phyloP scores from a whole-genome alignment of 92 coral and sea anemone genomes.

The Actinernus sp. region DNA sequence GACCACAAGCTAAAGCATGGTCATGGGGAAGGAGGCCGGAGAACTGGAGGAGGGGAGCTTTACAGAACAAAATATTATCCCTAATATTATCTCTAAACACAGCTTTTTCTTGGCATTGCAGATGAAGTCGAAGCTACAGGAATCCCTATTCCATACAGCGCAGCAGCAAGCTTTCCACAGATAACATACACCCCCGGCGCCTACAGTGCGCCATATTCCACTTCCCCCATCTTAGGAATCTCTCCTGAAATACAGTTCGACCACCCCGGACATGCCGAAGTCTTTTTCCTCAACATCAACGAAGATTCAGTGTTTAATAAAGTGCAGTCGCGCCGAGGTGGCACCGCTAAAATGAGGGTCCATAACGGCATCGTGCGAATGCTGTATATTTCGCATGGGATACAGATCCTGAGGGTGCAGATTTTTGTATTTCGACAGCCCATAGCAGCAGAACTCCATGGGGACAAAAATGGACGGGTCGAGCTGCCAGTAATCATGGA shows the following conservation, averaged over 20 bases:
- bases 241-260: conserved; percentile 22
- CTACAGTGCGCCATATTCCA: no score
- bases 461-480: conserved; percentile 82
- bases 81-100: no score
- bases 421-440: conserved; percentile 84
- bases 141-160: no score
- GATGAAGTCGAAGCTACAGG: no score
- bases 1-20: no score
- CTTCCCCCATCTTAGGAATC: conserved; percentile 20
- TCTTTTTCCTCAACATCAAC: conserved; percentile 60
- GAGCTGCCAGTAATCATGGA: conserved; percentile 63
- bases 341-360: conserved; percentile 57
- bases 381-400: conserved; percentile 59
- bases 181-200: no score
- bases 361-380: conserved; percentile 54
- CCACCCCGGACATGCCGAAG: conserved; percentile 48
- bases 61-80: no score
- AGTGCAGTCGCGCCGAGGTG: conserved; percentile 77
- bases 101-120: no score
- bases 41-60: no score
- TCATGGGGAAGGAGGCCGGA: no score
- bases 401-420: conserved; percentile 62
- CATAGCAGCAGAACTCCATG: conserved; percentile 74
- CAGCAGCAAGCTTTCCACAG: no score
- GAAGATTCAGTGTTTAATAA: conserved; percentile 58